phyloP scores from a whole-genome alignment of 2,797 vertebrate genomes.

The Potorous gilbertii region DNA sequence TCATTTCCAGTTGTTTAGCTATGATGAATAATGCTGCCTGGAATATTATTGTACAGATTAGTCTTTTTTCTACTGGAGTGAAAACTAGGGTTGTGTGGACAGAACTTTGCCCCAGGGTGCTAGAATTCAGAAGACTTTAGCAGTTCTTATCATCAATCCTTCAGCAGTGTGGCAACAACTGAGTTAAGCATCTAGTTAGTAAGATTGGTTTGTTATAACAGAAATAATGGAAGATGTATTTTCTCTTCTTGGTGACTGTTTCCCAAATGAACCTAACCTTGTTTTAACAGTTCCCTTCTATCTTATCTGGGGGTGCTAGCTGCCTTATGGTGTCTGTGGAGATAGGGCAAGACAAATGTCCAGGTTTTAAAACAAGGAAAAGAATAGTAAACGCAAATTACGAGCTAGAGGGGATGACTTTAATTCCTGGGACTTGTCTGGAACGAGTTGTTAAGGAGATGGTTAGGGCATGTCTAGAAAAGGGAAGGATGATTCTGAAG shows the following conservation, averaged over 20 bases:
- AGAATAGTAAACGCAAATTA: background rate
- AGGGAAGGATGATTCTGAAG: background rate
- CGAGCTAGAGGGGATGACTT: background rate
- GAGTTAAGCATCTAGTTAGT: background rate
- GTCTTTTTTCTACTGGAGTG: background rate
- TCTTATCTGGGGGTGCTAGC: accelerated
- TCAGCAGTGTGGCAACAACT: background rate
- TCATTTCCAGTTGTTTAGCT: background rate
- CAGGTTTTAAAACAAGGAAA: background rate
- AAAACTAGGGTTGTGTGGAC: background rate
- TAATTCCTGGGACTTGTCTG: background rate
- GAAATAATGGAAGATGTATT: background rate
- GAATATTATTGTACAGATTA: background rate
- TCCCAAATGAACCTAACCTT: background rate
- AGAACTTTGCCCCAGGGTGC: background rate
- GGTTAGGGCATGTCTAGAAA: background rate
- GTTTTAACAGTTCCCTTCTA: background rate
- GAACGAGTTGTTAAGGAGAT: background rate
- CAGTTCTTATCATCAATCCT: background rate
- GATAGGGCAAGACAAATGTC: background rate
- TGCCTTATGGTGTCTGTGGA: accelerated
- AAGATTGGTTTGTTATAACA: background rate
- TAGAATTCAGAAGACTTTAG: background rate
- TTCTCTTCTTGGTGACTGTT: background rate
- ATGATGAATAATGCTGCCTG: background rate